Evolutionary conservation across 2,113 vertebrate species (phyloP), one percentile per base, ranked within the genome.

Genomic region (Amblyornis subalaris): DNA sequence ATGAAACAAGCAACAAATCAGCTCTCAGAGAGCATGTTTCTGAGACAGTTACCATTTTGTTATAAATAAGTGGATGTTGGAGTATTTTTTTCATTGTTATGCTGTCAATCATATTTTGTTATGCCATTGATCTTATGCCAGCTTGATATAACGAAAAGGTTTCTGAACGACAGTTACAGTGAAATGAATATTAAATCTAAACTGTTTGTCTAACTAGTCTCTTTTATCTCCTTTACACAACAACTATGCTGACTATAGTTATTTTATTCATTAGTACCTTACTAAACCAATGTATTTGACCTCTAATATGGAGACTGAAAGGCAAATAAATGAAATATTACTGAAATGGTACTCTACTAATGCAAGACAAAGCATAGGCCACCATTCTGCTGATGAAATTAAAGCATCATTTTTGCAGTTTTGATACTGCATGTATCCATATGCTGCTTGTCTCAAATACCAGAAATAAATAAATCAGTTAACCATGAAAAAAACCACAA

Each of bases 111-210:
- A 4, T 48, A 65, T 79, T 93, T 85, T 79, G 42, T 76, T 88
- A 72, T 66, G 35, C 35, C 12, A 95, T 79, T 88, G 71, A 96
- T 89, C 29, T 87, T 70, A 42, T 36, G 84, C 44, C 87, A 95
- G 26, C 17, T 57, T 58, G 77, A 73, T 70, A 29, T 31, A 82
- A 88, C 3, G 18, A 76, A 79, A 80, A 84, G 71, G 38, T 76
- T 94, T 93, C 67, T 85, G 85, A 89, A 42, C 73, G 62, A 84
- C 44, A 84, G 66, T 18, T 82, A 58, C 23, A 69, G 22, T 74
- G 26, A 62, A 90, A 80, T 36, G 7, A 88, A 35, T 83, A 82
- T 66, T 73, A 79, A 70, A 92, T n/a, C 53, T 70, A 40, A 88
- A 84, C 14, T 51, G 22, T 47, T 78, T 93, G 16, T 51, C 53